Evolutionary conservation across 2,888 invertebrate species (phyloP).

Genomic region (Scaptomyza flava): DNA sequence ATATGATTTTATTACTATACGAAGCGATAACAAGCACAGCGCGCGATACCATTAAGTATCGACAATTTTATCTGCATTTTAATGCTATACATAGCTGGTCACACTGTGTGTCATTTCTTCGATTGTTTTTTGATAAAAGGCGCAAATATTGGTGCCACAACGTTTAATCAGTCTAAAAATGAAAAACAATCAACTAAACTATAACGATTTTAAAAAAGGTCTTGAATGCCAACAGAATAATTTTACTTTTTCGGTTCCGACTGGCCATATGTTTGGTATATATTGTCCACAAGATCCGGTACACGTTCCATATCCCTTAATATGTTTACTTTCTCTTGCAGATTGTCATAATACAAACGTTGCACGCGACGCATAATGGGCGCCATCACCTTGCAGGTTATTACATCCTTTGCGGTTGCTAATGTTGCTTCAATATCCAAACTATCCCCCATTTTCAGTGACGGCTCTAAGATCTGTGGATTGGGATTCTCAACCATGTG

Average conservation of each 20-base stretch:
- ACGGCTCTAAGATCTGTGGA: background rate
- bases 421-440: background rate
- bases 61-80: background rate
- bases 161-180: constrained; percentile 20
- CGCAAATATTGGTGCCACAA: constrained; percentile 1
- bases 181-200: background rate
- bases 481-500: background rate
- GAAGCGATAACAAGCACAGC: background rate
- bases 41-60: background rate
- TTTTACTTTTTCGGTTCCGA: background rate
- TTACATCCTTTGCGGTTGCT: constrained; percentile 58
- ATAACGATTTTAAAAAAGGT: background rate
- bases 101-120: constrained; percentile 9
- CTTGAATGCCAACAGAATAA: background rate
- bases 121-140: background rate
- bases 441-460: background rate
- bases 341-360: constrained; percentile 72
- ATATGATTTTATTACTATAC: background rate
- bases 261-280: constrained; percentile 46
- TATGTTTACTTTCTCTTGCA: constrained; percentile 73
- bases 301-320: constrained; percentile 77
- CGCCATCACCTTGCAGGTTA: constrained; percentile 72
- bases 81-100: constrained; percentile 3
- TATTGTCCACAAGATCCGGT: constrained; percentile 68
- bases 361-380: constrained; percentile 79